Evolutionary conservation across 2,888 invertebrate species (phyloP).

Genomic region (Epistrophe eligans): DNA sequence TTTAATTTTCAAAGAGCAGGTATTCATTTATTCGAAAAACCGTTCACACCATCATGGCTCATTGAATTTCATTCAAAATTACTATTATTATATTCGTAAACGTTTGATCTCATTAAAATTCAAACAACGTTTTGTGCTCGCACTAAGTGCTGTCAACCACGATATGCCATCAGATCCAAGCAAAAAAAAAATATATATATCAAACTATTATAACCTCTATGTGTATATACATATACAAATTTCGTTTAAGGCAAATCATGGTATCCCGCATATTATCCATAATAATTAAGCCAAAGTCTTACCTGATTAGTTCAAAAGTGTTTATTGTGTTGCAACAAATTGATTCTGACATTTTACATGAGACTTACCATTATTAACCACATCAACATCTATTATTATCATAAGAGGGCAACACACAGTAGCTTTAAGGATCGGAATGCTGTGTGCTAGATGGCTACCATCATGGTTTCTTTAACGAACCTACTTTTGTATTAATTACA

Average conservation of each 20-base stretch:
- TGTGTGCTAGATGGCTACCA: not conserved
- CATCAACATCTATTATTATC: slow-evolving; percentile 39
- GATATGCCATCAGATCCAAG: slow-evolving; percentile 9
- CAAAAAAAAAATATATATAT: not conserved
- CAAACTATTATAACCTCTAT: slow-evolving; percentile 24
- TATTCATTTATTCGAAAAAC: not conserved
- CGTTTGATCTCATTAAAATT: slow-evolving; percentile 38
- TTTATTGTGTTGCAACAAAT: slow-evolving; percentile 41
- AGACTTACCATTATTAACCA: slow-evolving; percentile 14
- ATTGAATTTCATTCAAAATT: slow-evolving; percentile 39
- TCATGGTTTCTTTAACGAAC: slow-evolving; percentile 34
- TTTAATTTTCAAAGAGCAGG: slow-evolving; percentile 30
- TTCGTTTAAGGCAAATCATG: slow-evolving; percentile 18
- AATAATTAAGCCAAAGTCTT: slow-evolving; percentile 47
- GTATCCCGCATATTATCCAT: slow-evolving; percentile 23
- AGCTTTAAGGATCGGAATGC: not conserved
- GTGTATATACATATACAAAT: not conserved
- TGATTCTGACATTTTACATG: slow-evolving; percentile 32
- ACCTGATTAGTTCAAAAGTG: slow-evolving; percentile 51
- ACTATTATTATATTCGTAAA: slow-evolving; percentile 20
- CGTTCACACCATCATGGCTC: slow-evolving; percentile 24
- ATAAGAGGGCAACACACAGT: slow-evolving; percentile 1
- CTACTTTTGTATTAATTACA: slow-evolving; percentile 58
- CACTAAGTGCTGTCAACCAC: slow-evolving; percentile 30
- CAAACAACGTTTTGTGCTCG: slow-evolving; percentile 11